phyloP scores from a whole-genome alignment of 2,797 vertebrate species.

The Rhynchotus rufescens region DNA sequence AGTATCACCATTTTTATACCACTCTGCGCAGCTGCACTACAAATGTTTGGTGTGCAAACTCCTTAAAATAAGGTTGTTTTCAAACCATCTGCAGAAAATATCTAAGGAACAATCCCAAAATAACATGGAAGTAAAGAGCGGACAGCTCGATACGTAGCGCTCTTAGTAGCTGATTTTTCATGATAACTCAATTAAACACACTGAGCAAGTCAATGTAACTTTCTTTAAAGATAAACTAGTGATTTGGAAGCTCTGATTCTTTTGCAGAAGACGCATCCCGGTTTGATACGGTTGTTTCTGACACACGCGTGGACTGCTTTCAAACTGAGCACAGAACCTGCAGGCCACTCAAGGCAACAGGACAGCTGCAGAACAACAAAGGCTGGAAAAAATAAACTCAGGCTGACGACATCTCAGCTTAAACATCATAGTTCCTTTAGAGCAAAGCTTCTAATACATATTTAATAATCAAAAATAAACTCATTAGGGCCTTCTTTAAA shows the following conservation, averaged over 20 bases:
- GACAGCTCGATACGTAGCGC: background rate
- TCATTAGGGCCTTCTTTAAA: background rate
- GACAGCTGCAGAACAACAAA: background rate
- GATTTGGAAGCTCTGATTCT: constrained; percentile 4
- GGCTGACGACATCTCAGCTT: background rate
- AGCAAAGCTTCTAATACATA: background rate
- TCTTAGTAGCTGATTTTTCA: background rate
- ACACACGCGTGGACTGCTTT: background rate
- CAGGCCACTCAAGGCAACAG: background rate
- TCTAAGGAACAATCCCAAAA: background rate
- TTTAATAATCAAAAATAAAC: background rate
- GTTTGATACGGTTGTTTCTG: background rate
- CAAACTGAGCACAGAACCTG: background rate
- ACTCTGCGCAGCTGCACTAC: background rate
- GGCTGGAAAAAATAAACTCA: background rate
- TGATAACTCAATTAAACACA: background rate
- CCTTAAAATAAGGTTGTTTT: background rate
- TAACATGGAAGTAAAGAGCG: background rate
- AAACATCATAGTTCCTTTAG: background rate
- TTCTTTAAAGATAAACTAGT: background rate
- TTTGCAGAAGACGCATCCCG: background rate
- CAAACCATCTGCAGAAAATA: background rate
- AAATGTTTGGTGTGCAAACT: background rate
- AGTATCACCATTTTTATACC: background rate
- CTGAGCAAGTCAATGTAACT: background rate